A percentile compares a stretch with the other conserved stretches of the same genome.
Evolutionary conservation across 1,140 invertebrate genomes (phyloP).

Genomic region (Saccostrea echinata): DNA sequence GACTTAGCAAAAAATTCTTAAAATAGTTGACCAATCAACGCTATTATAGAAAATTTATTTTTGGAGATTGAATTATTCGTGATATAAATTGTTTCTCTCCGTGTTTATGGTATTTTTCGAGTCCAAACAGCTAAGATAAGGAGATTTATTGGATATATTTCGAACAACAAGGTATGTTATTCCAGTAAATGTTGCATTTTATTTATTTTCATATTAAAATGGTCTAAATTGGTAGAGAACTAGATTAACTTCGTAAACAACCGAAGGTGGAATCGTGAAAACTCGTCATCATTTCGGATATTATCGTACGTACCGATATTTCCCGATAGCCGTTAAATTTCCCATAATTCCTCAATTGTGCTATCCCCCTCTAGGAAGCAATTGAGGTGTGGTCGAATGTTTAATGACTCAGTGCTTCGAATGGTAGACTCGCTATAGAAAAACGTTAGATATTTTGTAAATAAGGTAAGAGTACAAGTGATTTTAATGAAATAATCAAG

Average conservation of each 20-base stretch:
- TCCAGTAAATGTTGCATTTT: too few species aligned
- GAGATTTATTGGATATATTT: too few species aligned
- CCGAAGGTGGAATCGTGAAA: background rate
- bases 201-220: too few species aligned
- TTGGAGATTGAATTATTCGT: background rate
- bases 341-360: conserved; percentile 36
- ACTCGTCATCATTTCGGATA: background rate
- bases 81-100: background rate
- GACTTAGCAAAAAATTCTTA: background rate
- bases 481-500: background rate
- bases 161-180: too few species aligned
- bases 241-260: too few species aligned
- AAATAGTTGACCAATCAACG: conserved; percentile 15
- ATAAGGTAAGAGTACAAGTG: conserved; percentile 26
- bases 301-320: background rate
- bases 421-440: conserved; percentile 30
- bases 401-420: conserved; percentile 40
- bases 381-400: conserved; percentile 46
- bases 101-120: background rate
- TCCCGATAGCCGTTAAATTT: background rate
- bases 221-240: too few species aligned
- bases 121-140: background rate
- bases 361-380: conserved; percentile 39
- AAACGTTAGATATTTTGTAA: conserved; percentile 31
- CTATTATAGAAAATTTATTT: background rate